Evolutionary conservation across 2,797 vertebrate genomes (phyloP).

Genomic region (Manis javanica): DNA sequence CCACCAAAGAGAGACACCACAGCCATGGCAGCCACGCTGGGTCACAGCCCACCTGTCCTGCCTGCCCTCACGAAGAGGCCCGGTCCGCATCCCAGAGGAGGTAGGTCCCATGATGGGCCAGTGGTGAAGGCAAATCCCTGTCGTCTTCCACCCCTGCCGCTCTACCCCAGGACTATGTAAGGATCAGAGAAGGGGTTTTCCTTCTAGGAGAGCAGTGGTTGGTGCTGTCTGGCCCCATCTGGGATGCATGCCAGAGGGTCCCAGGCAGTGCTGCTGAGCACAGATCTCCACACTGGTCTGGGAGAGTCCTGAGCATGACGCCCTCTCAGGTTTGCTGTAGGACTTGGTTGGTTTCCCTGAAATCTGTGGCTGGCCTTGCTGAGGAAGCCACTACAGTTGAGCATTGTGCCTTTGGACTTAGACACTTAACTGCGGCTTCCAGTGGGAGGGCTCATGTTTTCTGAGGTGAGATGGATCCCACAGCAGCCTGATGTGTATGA

Average conservation of each 20-base stretch:
- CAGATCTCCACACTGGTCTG: not conserved
- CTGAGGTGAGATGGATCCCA: not conserved
- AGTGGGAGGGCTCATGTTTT: too few relatives aligned
- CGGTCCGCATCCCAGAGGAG: not conserved
- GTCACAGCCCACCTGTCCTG: accelerated
- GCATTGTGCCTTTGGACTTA: not conserved
- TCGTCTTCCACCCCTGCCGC: not conserved
- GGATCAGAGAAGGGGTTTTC: not conserved
- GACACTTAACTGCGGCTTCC: not conserved
- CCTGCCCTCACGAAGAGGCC: accelerated
- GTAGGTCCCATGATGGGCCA: not conserved
- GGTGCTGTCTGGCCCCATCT: too few relatives aligned
- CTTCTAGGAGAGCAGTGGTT: accelerated
- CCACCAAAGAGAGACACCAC: not conserved
- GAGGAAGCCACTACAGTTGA: not conserved
- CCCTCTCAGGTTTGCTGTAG: accelerated
- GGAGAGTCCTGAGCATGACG: accelerated
- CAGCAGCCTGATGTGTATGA: not conserved
- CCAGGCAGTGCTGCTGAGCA: accelerated
- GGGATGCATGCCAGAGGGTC: accelerated
- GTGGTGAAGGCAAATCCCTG: not conserved
- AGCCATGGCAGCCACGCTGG: accelerated
- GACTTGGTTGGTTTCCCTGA: not conserved
- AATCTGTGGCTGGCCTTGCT: not conserved
- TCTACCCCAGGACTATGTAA: not conserved